Evolutionary conservation across 2,113 vertebrate genomes (phyloP).

Genomic region (Lamprotornis superbus): DNA sequence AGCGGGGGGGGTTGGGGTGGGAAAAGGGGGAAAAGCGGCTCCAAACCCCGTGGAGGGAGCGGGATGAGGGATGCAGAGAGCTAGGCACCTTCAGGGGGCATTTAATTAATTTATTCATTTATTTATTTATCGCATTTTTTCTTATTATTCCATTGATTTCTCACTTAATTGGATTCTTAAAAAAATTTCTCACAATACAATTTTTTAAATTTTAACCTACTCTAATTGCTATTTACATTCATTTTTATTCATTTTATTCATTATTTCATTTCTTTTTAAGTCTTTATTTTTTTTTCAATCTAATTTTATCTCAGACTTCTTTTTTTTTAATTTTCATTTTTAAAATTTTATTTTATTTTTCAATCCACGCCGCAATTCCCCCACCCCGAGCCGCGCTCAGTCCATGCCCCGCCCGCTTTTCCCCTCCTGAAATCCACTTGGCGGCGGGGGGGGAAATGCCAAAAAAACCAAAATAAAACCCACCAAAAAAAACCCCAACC

Average conservation of each 20-base stretch:
- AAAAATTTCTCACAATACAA: not conserved
- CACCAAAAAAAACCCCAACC: not conserved
- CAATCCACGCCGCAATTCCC: not conserved
- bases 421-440: not conserved
- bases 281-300: rapidly evolving
- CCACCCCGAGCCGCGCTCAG: no score
- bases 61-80: not conserved
- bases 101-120: no score
- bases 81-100: no score
- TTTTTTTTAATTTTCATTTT: not conserved
- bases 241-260: no score
- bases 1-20: no score
- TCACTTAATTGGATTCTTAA: no score
- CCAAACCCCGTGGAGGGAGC: rapidly evolving
- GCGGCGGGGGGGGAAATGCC: no score
- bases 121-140: not conserved
- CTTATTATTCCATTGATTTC: not conserved
- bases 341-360: no score
- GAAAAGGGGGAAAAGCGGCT: not conserved
- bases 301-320: rapidly evolving
- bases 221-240: rapidly evolving
- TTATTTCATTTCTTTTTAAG: no score
- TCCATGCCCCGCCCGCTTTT: not conserved
- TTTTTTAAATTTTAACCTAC: not conserved
- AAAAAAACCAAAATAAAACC: not conserved